Evolutionary conservation across 2,113 vertebrate genomes (phyloP).

Genomic region (Emydura subglobosa): DNA sequence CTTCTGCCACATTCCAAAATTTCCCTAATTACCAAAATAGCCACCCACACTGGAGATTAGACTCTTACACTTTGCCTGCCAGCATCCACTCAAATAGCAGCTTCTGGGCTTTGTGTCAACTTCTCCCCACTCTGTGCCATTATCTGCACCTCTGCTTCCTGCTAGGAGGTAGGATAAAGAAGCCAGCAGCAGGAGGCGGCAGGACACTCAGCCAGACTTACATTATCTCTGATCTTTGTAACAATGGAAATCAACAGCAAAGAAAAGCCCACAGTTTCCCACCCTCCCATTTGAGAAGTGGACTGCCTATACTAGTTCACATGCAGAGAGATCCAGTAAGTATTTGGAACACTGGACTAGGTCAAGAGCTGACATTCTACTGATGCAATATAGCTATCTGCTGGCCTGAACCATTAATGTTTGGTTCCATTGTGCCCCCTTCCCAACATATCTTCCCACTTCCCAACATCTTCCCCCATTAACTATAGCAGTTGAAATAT

Average conservation of each 20-base stretch:
- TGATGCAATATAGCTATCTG: neutral
- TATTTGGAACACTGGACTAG: neutral
- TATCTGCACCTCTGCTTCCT: neutral
- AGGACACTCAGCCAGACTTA: neutral
- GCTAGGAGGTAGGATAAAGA: neutral
- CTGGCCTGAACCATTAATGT: neutral
- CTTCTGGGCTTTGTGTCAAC: neutral
- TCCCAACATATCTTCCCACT: neutral
- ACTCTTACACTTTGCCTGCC: neutral
- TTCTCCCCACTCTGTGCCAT: neutral
- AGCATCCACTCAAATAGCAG: neutral
- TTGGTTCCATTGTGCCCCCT: neutral
- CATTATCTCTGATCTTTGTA: neutral
- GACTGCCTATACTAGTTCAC: neutral
- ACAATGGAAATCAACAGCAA: neutral
- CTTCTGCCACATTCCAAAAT: neutral
- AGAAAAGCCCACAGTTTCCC: neutral
- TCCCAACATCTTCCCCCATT: accelerated
- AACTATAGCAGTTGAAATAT: neutral
- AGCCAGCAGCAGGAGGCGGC: neutral
- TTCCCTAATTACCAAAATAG: neutral
- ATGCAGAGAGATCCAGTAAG: neutral
- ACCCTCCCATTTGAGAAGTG: neutral
- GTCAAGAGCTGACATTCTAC: neutral
- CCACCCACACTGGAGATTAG: neutral